phyloP scores from a whole-genome alignment of 2,113 vertebrate genomes.

The Peromyscus leucopus region DNA sequence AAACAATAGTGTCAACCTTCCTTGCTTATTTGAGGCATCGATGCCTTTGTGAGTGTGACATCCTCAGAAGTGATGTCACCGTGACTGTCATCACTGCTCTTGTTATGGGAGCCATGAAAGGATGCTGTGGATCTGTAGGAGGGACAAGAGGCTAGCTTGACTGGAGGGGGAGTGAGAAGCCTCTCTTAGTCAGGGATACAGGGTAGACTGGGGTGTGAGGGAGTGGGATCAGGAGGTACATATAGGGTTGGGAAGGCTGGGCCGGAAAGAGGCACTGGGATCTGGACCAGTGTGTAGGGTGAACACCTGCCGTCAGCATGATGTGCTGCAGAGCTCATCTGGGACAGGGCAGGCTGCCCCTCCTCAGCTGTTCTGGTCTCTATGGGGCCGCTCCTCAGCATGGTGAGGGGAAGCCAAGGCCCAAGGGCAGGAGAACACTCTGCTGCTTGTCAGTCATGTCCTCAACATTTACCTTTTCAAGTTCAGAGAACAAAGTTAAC shows the following conservation, averaged over 20 bases:
- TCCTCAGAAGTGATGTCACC: background rate
- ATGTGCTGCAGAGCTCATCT: background rate
- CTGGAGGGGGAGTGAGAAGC: background rate
- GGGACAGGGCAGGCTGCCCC: no score
- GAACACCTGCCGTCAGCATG: fast-evolving
- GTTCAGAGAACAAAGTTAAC: background rate
- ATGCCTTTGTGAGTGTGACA: fast-evolving
- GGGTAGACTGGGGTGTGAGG: no score
- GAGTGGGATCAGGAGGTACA: background rate
- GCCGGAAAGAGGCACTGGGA: background rate
- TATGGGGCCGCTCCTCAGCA: background rate
- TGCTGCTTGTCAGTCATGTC: background rate
- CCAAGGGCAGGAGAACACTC: background rate
- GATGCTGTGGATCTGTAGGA: background rate
- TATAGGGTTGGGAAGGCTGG: background rate
- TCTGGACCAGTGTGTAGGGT: background rate
- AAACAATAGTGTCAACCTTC: fast-evolving
- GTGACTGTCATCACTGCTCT: fast-evolving
- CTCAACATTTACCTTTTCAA: background rate
- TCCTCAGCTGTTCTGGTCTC: background rate
- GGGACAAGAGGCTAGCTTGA: background rate
- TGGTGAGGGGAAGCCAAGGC: background rate
- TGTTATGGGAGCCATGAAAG: fast-evolving
- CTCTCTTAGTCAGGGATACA: background rate
- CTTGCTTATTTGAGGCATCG: background rate